Percentiles rank a stretch among this genome's conserved stretches.
Conservation (phyloP, 2,797 vertebrate species). For the Danio jaintianensis region DNA sequence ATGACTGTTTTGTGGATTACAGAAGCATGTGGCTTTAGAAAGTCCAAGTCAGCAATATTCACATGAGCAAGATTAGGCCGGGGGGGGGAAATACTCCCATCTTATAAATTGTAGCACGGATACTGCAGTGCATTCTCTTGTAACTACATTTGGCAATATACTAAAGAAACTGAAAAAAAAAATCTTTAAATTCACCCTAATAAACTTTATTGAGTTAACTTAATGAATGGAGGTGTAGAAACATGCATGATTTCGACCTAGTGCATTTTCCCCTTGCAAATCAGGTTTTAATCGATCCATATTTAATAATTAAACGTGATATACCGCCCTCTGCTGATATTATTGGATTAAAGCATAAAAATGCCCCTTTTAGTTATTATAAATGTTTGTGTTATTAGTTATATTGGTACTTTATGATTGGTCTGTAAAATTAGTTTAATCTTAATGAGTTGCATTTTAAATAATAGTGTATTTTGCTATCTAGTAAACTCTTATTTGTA, state of each 20-base stretch:
- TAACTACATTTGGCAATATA: background rate
- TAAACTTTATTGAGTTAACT: background rate
- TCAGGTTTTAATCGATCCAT: background rate
- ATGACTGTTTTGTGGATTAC: background rate
- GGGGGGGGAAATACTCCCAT: too few relatives aligned
- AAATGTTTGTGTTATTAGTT: background rate
- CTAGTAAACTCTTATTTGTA: background rate
- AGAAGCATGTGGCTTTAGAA: background rate
- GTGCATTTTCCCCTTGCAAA: background rate
- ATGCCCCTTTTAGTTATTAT: background rate
- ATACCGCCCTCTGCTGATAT: conserved; percentile 22
- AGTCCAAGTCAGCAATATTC: conserved; percentile 12
- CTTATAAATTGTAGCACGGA: background rate
- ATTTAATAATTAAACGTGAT: conserved; percentile 8
- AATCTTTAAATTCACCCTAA: background rate
- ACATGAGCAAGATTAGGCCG: conserved; percentile 15
- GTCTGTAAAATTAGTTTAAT: background rate
- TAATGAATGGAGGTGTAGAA: background rate
- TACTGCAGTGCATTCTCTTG: background rate
- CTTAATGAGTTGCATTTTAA: background rate
- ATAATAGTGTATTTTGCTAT: background rate
- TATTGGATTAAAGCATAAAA: background rate
- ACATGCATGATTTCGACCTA: background rate
- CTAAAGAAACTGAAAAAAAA: background rate
- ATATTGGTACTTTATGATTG: background rate